Percentiles rank a stretch among this genome's conserved stretches.
Evolutionary conservation across 2,797 vertebrate species (phyloP).

Genomic region (Limnodromus scolopaceus): DNA sequence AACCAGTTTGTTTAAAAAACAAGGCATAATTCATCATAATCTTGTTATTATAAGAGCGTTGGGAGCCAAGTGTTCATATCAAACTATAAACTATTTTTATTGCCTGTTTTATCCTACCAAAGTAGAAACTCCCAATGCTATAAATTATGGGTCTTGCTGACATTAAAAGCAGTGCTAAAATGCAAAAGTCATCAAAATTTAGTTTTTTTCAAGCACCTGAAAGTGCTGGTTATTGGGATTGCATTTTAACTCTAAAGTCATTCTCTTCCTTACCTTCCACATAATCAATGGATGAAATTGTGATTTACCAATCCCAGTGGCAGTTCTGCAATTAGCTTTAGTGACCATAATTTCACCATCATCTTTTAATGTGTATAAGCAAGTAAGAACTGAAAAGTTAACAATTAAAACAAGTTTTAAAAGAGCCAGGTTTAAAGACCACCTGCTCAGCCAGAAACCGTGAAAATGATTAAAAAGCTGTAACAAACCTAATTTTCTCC

Average conservation of each 20-base stretch:
- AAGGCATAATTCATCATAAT: conserved; percentile 17
- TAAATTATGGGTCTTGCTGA: conserved; percentile 40
- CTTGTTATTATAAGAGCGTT: not conserved
- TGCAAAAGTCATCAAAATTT: conserved; percentile 14
- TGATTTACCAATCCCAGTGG: not conserved
- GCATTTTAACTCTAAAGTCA: not conserved
- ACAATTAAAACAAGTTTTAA: conserved; percentile 9
- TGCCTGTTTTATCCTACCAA: conserved; percentile 40
- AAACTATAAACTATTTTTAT: conserved; percentile 52
- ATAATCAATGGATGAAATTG: not conserved
- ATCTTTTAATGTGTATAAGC: not conserved
- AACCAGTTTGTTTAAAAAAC: conserved; percentile 39
- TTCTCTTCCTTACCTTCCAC: not conserved
- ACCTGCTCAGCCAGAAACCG: not conserved
- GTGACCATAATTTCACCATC: not conserved
- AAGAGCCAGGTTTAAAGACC: conserved; percentile 1
- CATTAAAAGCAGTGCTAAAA: conserved; percentile 67
- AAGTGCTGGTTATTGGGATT: not conserved
- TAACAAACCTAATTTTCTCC: conserved; percentile 93
- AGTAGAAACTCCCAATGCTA: conserved; percentile 15
- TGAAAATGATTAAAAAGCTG: conserved; percentile 23
- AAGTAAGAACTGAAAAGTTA: not conserved
- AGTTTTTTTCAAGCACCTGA: not conserved
- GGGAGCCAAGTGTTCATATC: not conserved
- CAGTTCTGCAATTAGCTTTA: not conserved